Percentiles rank a stretch among this genome's conserved stretches.
phyloP scores from a whole-genome alignment of 1,140 invertebrate genomes.

The Drosophila insularis region DNA sequence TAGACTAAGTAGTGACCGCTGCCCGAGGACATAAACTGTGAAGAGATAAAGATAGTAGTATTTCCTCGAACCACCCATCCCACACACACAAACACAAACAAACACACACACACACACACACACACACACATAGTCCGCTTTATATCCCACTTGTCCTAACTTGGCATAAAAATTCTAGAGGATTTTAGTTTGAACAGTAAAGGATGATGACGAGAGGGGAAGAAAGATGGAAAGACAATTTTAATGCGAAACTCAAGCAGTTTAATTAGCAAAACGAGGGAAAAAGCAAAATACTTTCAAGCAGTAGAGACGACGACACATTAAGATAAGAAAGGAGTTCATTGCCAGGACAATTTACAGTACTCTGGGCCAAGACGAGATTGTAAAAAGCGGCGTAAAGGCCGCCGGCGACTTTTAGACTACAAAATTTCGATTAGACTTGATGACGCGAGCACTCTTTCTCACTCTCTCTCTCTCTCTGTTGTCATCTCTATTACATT shows the following conservation, averaged over 20 bases:
- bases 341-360: conserved; percentile 52
- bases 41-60: conserved; percentile 64
- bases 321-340: conserved; percentile 66
- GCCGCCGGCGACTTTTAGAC: conserved; percentile 5
- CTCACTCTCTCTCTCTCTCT: background rate
- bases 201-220: background rate
- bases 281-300: conserved; percentile 25
- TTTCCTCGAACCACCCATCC: background rate
- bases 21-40: conserved; percentile 72
- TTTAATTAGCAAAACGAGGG: conserved; percentile 72
- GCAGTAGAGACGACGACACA: conserved; percentile 57
- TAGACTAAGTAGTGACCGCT: conserved; percentile 80
- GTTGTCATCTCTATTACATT: too few relatives aligned
- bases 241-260: conserved; percentile 44
- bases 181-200: background rate
- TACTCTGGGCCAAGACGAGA: background rate
- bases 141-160: background rate
- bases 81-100: background rate
- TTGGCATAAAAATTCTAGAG: conserved; percentile 12
- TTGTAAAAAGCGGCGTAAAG: conserved; percentile 33
- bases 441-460: background rate
- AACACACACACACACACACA: background rate
- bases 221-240: background rate
- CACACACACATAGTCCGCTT: background rate
- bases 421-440: conserved; percentile 7